Base-by-base conservation (phyloP, 2,888 invertebrate species). In the Temnothorax unifasciatus region DNA sequence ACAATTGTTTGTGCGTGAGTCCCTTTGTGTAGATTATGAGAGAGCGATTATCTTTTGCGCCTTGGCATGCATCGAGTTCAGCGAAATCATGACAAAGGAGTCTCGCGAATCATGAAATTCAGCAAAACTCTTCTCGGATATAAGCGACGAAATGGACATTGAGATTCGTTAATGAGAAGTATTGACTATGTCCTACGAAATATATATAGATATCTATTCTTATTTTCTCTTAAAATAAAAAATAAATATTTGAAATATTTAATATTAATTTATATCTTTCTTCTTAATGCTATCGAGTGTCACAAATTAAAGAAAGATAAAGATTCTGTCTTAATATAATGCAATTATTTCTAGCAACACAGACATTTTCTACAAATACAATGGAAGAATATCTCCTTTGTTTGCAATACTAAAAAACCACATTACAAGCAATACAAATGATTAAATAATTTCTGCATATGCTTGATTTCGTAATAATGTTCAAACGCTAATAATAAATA, bases 61-160 rank as follows among this genome's bases (percentile, higher is more conserved):
- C 5, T 34, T 34, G 21, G 63, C 15, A 75, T 63, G 63, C 21
- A 63, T 15, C 13, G 47, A n/a, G 29, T 75, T 75, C 63, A 34
- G 63, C 63, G 63, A 75, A 63, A 63, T 61, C 47, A 3, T 63
- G 47, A 75, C 21, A 63, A 75, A 63, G 34, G 9, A 29, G 34
- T 61, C 59, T 74, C 61, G 61, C 21, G 63, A 47, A 34, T 21
- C 34, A 15, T 34, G 3, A 61, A 61, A n/a, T 29, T 74, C 74
- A 74, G 44, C 44, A 47, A 63, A 63, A 63, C 34, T 75, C 11
- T 75, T 63, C 63, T 75, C 21, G 5, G 75, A 63, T 8, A 75
- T 8, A 15, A 63, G 21, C 3, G 13, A 6, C 34, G 63, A 63
- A 44, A 75, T 61, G 34, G 21, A 9, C 21, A 63, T 61, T 75